Conservation (phyloP, 1,140 invertebrate genomes). For the Hycleus phaleratus region DNA sequence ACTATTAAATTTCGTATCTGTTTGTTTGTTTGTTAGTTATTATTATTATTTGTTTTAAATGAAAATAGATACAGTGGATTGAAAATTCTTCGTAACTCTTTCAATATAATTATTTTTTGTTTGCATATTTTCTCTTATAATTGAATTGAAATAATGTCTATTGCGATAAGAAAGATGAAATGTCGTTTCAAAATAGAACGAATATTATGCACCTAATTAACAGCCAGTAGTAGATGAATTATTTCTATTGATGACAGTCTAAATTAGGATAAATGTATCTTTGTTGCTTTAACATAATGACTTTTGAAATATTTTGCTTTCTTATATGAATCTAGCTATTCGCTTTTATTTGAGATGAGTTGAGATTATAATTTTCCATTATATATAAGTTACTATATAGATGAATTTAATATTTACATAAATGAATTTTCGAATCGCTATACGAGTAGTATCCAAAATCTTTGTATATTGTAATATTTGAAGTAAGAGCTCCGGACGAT, state of each 20-base stretch:
- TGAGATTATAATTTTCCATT: too few relatives aligned
- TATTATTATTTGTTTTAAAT: too few relatives aligned
- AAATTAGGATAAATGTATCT: conserved; percentile 10
- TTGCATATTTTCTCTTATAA: conserved; percentile 1
- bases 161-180: conserved; percentile 5
- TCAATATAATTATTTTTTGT: too few relatives aligned
- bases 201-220: conserved; percentile 8
- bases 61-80: too few relatives aligned
- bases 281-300: too few relatives aligned
- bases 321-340: too few relatives aligned
- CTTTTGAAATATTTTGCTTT: too few relatives aligned
- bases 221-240: conserved; percentile 10
- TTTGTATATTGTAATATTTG: conserved; percentile 4
- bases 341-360: too few relatives aligned
- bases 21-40: too few relatives aligned
- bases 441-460: background rate
- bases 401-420: background rate
- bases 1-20: too few relatives aligned
- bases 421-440: background rate
- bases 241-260: conserved; percentile 8
- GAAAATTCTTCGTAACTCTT: too few relatives aligned
- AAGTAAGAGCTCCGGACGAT: conserved; percentile 6
- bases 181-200: conserved; percentile 9
- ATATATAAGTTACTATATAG: too few relatives aligned
- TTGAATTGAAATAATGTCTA: conserved; percentile 7